Base-by-base conservation (phyloP, 1,140 invertebrate genomes). In the Zaprionus vittiger region DNA sequence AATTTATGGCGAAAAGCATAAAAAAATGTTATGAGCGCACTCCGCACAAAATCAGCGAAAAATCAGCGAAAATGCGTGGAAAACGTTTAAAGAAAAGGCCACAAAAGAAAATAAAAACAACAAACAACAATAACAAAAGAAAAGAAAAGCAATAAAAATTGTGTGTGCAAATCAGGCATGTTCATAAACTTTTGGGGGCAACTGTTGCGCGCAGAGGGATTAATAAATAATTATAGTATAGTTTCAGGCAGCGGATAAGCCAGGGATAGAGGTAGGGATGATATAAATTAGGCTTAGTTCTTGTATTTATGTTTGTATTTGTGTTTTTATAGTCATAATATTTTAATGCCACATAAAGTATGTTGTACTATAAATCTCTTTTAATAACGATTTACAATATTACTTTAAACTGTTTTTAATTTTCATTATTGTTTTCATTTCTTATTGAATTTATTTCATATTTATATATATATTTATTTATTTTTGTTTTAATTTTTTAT, bases 1-100 rank as follows among this genome's bases (percentile, higher is more conserved):
- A 52, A 52, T 52, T 20, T 52, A 52, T 52, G 47, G 22, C 20
- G 4, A 52, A 24, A 52, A 52, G 4, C 47, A 24, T 52, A 52
- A 52, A 52, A 52, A 24, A 52, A 49, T 20, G 1, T 20, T 49
- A 52, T 14, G 47, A 17, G n/a, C 41, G n/a, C 17, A 20, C 4
- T 20, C 17, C 38, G 38, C 38, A n/a, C 14, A 41, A 15, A 41
- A 41, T 41, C 38, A 41, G 5, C 24, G 4, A 41, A 41, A 41
- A 41, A 41, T 22, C 41, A n/a, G 41, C n/a, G 20, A 24, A 12
- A 24, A 52, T 24, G 22, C 47, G 20, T 24, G 9, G 17, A 22
- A 22, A 52, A 14, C 47, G 47, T 52, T 52, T 52, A 52, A 22
- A n/a, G n/a, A 47, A n/a, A 34, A 34, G 9, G 9, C 31, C 31